Base-by-base conservation (phyloP, 2,888 invertebrate genomes). In the Trichogramma dendrolimi region DNA sequence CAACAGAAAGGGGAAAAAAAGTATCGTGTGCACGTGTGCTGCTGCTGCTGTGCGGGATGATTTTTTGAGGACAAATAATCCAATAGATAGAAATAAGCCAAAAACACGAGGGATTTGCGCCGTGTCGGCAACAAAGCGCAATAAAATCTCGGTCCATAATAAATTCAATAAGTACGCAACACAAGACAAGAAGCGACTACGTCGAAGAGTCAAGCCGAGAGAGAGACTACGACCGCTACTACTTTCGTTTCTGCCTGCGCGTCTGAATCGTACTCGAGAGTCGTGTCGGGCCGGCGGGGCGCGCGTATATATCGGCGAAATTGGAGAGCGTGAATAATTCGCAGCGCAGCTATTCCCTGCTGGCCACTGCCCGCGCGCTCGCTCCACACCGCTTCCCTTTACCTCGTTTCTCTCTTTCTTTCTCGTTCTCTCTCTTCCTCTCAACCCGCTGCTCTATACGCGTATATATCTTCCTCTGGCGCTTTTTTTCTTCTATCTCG, bases 311-410 rank as follows among this genome's bases (percentile, higher is more conserved):
- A 62, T 58, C 55, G 58, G 51, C 50, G 54, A 40, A 60, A 63
- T 60, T 57, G 57, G 56, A 56, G 47, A 48, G 58, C 49, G 64
- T 64, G 64, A 64, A 64, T 64, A 64, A 64, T 64, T 64, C 55
- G 47, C 46, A 27, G 54, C 27, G 51, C 53, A 60, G 61, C 61
- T 55, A 58, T 61, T 64, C 61, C 61, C 61, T 14, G 61, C 55
- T 64, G 61, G 64, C 51, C 55, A 46, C 7, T 11, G 50, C 50
- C 47, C 48, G 39, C 41, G 27, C 40, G 40, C 27, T 27, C 27
- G 27, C 27, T 14, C 14, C 8, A 10, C 27, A 2, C 43, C 14
- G 43, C 46, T 41, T 41, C 39, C 6, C 6, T 10, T 6, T 42
- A 42, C 41, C 44, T 53, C 44, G 48, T n/a, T 56, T 51, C 43